phyloP scores from a whole-genome alignment of 2,113 vertebrate species.

The Pica pica region DNA sequence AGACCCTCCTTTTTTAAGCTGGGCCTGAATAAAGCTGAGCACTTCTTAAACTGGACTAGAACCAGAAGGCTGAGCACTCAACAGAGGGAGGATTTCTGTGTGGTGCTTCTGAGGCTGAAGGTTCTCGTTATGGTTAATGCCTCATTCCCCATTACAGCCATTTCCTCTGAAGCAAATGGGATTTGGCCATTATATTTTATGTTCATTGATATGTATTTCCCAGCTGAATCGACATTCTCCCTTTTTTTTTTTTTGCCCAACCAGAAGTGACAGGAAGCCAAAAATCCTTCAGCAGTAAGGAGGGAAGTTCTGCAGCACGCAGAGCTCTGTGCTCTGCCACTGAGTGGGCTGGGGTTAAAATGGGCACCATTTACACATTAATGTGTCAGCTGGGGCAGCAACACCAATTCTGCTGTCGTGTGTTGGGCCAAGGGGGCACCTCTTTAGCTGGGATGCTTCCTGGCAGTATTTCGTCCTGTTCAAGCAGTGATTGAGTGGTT shows the following conservation, averaged over 20 bases:
- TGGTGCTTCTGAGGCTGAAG: background rate
- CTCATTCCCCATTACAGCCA: background rate
- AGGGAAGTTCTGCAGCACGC: background rate
- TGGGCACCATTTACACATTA: background rate
- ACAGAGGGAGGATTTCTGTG: background rate
- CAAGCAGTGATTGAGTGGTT: background rate
- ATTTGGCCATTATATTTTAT: background rate
- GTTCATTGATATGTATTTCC: slow-evolving; percentile 10
- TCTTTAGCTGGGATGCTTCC: background rate
- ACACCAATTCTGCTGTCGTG: background rate
- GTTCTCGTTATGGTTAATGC: background rate
- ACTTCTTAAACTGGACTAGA: background rate
- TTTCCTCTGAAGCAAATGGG: slow-evolving; percentile 35
- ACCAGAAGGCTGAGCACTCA: background rate
- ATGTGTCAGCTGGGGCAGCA: background rate
- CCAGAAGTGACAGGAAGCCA: background rate
- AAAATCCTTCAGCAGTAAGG: background rate
- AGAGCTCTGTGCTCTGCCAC: background rate
- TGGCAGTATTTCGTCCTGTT: background rate
- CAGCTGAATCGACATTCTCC: background rate
- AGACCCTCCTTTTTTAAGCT: background rate
- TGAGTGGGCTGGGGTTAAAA: background rate
- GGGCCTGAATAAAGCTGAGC: background rate
- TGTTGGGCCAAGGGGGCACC: background rate
- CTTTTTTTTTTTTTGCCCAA: background rate